Evolutionary conservation across 1,140 invertebrate species (phyloP).

Genomic region (Drosophila bipectinata): DNA sequence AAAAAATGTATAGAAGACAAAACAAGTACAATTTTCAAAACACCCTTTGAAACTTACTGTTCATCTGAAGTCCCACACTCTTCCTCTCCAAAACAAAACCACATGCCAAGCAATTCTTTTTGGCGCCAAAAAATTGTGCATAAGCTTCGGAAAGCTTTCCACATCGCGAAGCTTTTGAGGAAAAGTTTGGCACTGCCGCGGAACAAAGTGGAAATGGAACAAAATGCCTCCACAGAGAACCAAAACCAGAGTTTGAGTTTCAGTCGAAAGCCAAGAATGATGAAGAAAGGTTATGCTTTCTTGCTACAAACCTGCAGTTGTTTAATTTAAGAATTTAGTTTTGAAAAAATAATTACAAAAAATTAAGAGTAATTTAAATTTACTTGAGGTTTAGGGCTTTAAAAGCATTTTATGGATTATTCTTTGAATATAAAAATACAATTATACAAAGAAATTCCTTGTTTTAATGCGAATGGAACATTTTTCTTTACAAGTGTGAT

Average conservation of each 20-base stretch:
- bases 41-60: not conserved
- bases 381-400: no score
- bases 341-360: no score
- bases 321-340: no score
- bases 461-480: no score
- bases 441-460: no score
- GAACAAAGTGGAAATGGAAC: constrained; percentile 49
- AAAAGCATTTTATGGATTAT: no score
- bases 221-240: constrained; percentile 19
- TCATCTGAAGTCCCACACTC: not conserved
- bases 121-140: constrained; percentile 55
- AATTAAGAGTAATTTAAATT: no score
- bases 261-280: not conserved
- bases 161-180: constrained; percentile 1
- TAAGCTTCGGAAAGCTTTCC: constrained; percentile 37
- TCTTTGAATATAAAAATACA: no score
- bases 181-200: constrained; percentile 27
- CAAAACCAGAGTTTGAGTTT: not conserved
- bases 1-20: not conserved
- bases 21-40: not conserved
- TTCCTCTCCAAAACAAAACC: not conserved
- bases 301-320: not conserved
- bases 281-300: not conserved
- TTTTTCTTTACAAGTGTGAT: no score
- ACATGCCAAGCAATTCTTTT: constrained; percentile 34